These are phyloP conservation scores for Falco naumanni DNA, from an alignment of 2,797 vertebrate species.

Conservation along the genomic window DNA sequence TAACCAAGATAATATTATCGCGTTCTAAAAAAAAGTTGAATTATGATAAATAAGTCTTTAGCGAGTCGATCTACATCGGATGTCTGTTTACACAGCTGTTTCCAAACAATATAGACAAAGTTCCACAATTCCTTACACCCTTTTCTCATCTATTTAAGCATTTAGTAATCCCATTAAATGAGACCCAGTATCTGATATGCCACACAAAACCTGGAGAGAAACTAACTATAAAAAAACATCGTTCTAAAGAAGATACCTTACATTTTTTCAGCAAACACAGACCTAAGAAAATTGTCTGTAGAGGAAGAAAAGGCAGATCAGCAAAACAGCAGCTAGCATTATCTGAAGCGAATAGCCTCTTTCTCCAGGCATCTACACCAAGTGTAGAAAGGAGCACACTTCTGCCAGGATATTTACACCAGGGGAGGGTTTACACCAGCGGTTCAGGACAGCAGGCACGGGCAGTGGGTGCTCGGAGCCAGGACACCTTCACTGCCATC, in stretches of 20 bases:
- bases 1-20: background rate
- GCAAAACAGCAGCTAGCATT: background rate
- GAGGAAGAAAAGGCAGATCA: background rate
- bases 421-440: background rate
- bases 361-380: background rate
- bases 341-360: background rate
- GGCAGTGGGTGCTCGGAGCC: fast-evolving
- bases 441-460: background rate
- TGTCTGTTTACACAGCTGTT: background rate
- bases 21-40: background rate
- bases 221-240: background rate
- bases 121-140: background rate
- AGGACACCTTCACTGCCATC: background rate
- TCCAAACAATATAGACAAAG: background rate
- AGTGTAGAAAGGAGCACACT: background rate
- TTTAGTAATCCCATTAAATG: background rate
- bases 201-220: background rate
- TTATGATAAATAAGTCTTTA: conserved; percentile 18
- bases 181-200: background rate
- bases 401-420: background rate
- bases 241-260: background rate
- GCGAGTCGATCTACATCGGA: background rate
- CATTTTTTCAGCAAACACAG: background rate
- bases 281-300: background rate
- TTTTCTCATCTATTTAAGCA: background rate